Percentiles rank a stretch among this genome's conserved stretches.
These are phyloP conservation scores for Watsonalla binaria DNA, from an alignment of 2,888 invertebrate species.

Conservation along the genomic window DNA sequence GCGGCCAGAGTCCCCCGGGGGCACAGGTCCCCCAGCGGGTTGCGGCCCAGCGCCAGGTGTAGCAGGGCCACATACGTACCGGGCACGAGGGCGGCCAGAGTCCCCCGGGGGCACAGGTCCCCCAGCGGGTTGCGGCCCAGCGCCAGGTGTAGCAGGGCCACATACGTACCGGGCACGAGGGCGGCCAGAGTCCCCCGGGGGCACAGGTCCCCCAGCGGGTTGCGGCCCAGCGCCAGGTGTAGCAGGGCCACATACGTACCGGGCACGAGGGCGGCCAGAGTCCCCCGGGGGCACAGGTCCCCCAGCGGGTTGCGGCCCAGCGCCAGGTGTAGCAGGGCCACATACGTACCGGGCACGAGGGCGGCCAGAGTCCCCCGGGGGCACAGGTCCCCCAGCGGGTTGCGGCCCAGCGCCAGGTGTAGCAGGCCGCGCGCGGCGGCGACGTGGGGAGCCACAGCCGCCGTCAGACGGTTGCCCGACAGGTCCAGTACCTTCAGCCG, in stretches of 20 bases:
- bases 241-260: neutral
- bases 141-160: neutral
- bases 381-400: conserved; percentile 30
- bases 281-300: conserved; percentile 6
- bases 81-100: conserved; percentile 12
- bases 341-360: conserved; percentile 2
- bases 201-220: neutral
- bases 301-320: no score
- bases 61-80: neutral
- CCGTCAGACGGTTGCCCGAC: conserved; percentile 19
- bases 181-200: conserved; percentile 14
- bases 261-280: conserved; percentile 12
- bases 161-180: conserved; percentile 1
- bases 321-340: conserved; percentile 9
- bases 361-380: conserved; percentile 14
- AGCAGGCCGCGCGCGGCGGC: conserved; percentile 11
- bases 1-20: conserved; percentile 14
- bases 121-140: no score
- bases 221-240: neutral
- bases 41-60: neutral
- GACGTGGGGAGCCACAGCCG: conserved; percentile 11
- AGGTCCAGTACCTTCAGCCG: conserved; percentile 19
- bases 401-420: conserved; percentile 19
- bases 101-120: conserved; percentile 6
- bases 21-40: neutral